phyloP scores from a whole-genome alignment of 2,888 invertebrate species.

The Exocentrus adspersus region DNA sequence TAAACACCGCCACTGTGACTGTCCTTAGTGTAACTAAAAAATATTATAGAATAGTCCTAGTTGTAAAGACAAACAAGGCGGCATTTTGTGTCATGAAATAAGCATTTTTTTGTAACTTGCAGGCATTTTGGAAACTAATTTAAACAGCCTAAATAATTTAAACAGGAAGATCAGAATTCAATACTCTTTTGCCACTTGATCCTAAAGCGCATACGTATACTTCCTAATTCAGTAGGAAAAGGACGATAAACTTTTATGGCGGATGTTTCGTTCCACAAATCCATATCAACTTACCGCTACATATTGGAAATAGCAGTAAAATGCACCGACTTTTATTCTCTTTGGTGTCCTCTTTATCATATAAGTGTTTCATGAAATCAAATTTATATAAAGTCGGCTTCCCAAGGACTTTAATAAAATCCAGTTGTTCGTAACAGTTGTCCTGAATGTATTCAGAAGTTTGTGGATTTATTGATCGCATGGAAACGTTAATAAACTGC shows the following conservation, averaged over 20 bases:
- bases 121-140: too few species aligned
- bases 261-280: background rate
- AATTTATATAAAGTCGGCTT: slow-evolving; percentile 17
- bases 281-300: background rate
- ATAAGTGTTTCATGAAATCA: slow-evolving; percentile 1
- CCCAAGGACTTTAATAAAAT: slow-evolving; percentile 6
- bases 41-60: too few species aligned
- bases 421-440: slow-evolving; percentile 15
- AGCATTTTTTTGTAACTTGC: too few species aligned
- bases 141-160: too few species aligned
- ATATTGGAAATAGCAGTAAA: slow-evolving; percentile 6
- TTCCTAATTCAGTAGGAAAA: background rate
- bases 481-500: slow-evolving; percentile 6
- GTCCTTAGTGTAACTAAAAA: too few species aligned
- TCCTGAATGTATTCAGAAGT: slow-evolving; percentile 2
- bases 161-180: too few species aligned
- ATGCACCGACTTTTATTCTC: slow-evolving; percentile 10
- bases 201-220: too few species aligned
- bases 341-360: slow-evolving; percentile 5
- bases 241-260: background rate
- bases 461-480: slow-evolving; percentile 9
- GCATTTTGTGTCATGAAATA: too few species aligned
- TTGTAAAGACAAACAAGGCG: too few species aligned
- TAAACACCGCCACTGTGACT: too few species aligned
- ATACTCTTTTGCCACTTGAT: too few species aligned